Percentiles rank a stretch among this genome's conserved stretches.
These are phyloP conservation scores for Notospermus geniculatus DNA, from an alignment of 1,140 invertebrate species.

Conservation along the genomic window DNA sequence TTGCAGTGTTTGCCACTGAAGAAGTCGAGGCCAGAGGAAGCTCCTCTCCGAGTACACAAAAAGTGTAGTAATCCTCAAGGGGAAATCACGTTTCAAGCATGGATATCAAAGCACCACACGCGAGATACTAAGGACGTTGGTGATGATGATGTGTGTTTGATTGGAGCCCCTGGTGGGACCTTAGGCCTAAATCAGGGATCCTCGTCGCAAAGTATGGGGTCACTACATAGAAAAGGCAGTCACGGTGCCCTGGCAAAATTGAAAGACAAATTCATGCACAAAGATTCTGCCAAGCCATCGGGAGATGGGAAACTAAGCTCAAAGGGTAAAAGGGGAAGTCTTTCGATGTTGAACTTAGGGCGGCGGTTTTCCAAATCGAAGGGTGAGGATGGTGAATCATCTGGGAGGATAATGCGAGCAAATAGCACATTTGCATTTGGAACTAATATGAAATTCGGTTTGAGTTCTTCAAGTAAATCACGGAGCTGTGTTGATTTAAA, in stretches of 20 bases:
- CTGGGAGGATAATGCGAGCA: not conserved
- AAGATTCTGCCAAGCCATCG: not conserved
- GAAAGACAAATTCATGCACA: conserved; percentile 6
- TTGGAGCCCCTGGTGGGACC: not conserved
- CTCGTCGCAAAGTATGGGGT: not conserved
- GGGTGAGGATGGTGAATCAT: not conserved
- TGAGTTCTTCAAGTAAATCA: not conserved
- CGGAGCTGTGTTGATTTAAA: not conserved
- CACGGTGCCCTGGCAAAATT: not conserved
- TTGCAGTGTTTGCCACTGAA: conserved; percentile 30
- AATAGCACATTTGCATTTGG: not conserved
- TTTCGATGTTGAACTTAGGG: not conserved
- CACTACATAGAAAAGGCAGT: not conserved
- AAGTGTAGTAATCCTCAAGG: conserved; percentile 44
- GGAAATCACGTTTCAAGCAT: conserved; percentile 45
- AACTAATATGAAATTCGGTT: not conserved
- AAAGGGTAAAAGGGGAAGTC: not conserved
- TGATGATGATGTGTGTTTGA: not conserved
- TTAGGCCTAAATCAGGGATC: not conserved
- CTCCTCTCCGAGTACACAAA: conserved; percentile 42
- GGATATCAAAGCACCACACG: conserved; percentile 37
- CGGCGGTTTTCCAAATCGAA: not conserved
- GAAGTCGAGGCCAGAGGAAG: conserved; percentile 30
- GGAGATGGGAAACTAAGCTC: not conserved
- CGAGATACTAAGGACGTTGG: not conserved